A percentile compares a stretch with the other conserved stretches of the same genome.
Evolutionary conservation across 1,140 invertebrate species (phyloP).

Genomic region (Aethina tumida): DNA sequence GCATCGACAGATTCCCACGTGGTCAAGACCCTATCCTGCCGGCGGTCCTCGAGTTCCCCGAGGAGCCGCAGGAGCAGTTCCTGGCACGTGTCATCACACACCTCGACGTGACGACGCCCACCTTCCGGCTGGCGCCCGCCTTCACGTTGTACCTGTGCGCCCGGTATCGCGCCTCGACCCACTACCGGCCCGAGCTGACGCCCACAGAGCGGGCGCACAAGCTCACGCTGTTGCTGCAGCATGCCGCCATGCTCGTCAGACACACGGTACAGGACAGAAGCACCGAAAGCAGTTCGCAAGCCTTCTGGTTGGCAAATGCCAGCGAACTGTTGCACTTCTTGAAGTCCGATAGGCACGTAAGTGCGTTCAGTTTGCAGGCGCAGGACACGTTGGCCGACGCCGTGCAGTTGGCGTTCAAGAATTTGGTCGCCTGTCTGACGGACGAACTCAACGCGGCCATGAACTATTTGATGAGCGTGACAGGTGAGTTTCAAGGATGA

Average conservation of each 20-base stretch:
- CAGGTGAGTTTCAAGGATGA: no score
- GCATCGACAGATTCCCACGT: conserved; percentile 38
- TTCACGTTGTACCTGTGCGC: conserved; percentile 92
- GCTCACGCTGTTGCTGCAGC: conserved; percentile 77
- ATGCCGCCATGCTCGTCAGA: conserved; percentile 54
- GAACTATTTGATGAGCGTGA: conserved; percentile 45
- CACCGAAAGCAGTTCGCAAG: conserved; percentile 70
- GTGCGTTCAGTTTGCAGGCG: conserved; percentile 80
- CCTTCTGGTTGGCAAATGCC: conserved; percentile 95
- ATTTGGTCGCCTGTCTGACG: conserved; percentile 42
- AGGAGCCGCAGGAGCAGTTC: conserved; percentile 88
- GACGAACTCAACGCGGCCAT: conserved; percentile 47
- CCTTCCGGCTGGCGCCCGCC: conserved; percentile 84
- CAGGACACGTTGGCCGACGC: conserved; percentile 88
- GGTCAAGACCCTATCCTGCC: conserved; percentile 85
- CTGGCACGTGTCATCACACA: conserved; percentile 77
- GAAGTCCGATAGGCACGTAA: conserved; percentile 89
- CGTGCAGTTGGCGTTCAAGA: conserved; percentile 82
- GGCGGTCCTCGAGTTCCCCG: conserved; percentile 87
- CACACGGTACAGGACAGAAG: conserved; percentile 57
- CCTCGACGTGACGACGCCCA: conserved; percentile 72
- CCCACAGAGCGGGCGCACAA: conserved; percentile 85
- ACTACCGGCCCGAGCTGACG: conserved; percentile 83
- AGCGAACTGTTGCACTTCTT: conserved; percentile 92
- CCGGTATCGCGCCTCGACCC: conserved; percentile 83